Percentiles rank a stretch among this genome's conserved stretches.
phyloP scores from a whole-genome alignment of 2,888 invertebrate genomes.

The Antheraea assamensis region DNA sequence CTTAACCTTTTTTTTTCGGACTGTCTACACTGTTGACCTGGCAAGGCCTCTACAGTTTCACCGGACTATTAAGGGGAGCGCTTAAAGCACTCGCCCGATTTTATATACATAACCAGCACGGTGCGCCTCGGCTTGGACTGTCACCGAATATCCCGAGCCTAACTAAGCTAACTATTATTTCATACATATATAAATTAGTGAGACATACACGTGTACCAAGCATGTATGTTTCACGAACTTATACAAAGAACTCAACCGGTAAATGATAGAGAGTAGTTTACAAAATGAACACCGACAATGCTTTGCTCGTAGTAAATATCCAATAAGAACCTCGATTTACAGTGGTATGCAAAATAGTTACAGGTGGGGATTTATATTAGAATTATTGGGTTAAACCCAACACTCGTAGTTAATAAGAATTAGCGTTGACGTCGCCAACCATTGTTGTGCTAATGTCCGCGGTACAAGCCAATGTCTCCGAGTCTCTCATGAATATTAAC shows the following conservation, averaged over 20 bases:
- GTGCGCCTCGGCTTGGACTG: too few relatives aligned
- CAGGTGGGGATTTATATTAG: slow-evolving; percentile 49
- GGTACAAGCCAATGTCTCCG: slow-evolving; percentile 53
- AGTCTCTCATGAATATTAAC: slow-evolving; percentile 76
- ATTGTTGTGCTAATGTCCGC: slow-evolving; percentile 76
- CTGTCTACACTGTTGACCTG: too few relatives aligned
- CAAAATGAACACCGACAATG: neutral
- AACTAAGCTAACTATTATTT: too few relatives aligned
- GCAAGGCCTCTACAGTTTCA: too few relatives aligned
- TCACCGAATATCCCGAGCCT: too few relatives aligned
- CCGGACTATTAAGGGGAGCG: too few relatives aligned
- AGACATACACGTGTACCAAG: too few relatives aligned
- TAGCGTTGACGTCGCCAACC: slow-evolving; percentile 50
- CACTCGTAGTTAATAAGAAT: slow-evolving; percentile 59
- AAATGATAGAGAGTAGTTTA: neutral
- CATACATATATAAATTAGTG: too few relatives aligned
- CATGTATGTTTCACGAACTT: too few relatives aligned
- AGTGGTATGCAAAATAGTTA: slow-evolving; percentile 47
- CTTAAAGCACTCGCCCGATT: too few relatives aligned
- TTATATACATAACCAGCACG: too few relatives aligned
- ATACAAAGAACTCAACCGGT: neutral
- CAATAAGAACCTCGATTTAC: slow-evolving; percentile 13
- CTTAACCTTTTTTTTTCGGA: too few relatives aligned
- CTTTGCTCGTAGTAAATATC: slow-evolving; percentile 28
- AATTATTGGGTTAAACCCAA: slow-evolving; percentile 43